A percentile compares a stretch with the other conserved stretches of the same genome.
Evolutionary conservation across 1,140 invertebrate genomes (phyloP).

Genomic region (Sinella curviseta): DNA sequence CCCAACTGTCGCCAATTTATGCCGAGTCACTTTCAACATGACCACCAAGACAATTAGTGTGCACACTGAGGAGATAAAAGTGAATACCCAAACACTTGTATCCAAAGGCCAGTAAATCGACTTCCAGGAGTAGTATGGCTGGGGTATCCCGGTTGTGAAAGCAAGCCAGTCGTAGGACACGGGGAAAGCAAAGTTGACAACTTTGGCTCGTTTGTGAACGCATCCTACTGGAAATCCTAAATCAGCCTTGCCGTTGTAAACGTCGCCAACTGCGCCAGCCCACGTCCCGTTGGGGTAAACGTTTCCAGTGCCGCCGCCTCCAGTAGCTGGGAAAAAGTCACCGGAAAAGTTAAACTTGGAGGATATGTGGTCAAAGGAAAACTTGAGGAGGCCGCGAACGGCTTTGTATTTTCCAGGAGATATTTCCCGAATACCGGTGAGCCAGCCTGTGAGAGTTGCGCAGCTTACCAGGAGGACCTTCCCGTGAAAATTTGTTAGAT

Average conservation of each 20-base stretch:
- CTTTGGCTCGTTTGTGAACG: not conserved
- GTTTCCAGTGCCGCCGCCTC: not conserved
- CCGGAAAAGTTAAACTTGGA: not conserved
- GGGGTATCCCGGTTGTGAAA: conserved; percentile 29
- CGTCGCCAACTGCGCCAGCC: conserved; percentile 36
- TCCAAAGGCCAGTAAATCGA: conserved; percentile 38
- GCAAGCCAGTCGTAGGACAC: conserved; percentile 1
- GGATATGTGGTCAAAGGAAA: not conserved
- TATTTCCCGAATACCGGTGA: not conserved
- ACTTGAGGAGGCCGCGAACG: not conserved
- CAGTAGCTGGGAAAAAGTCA: not conserved
- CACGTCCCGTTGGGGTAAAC: conserved; percentile 29
- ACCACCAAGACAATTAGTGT: too few species aligned
- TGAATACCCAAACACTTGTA: too few species aligned
- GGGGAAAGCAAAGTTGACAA: conserved; percentile 9
- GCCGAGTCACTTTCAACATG: too few species aligned
- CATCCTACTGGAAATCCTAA: not conserved
- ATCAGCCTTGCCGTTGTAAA: conserved; percentile 23
- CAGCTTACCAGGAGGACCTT: not conserved
- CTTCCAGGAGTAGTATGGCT: conserved; percentile 33
- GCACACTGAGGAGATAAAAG: too few species aligned
- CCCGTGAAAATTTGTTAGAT: not conserved
- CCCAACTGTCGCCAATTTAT: too few species aligned
- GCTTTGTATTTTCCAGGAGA: not conserved
- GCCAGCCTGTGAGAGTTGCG: not conserved